Evolutionary conservation across 2,113 vertebrate genomes (phyloP).

Genomic region (Procavia capensis): DNA sequence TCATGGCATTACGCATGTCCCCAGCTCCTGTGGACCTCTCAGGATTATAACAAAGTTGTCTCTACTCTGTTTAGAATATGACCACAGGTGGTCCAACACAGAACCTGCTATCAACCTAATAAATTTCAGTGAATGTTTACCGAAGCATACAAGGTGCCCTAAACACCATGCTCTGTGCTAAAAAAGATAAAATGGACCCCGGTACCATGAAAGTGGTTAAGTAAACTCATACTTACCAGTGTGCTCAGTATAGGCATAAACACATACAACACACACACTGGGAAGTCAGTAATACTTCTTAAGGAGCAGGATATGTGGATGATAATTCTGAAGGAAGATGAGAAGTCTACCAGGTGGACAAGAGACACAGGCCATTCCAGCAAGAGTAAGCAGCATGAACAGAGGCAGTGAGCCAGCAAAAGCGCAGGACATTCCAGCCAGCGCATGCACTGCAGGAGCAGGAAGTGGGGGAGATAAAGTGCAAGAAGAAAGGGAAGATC

Average conservation of each 20-base stretch:
- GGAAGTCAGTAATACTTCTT: not conserved
- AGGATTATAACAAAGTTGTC: not conserved
- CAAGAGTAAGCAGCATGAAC: not conserved
- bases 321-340: not conserved
- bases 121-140: not conserved
- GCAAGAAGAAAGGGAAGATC: not conserved
- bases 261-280: not conserved
- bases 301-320: not conserved
- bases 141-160: not conserved
- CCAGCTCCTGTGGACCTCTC: too few species aligned
- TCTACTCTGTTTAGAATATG: not conserved
- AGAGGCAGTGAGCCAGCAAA: too few species aligned
- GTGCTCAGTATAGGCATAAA: not conserved
- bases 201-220: not conserved
- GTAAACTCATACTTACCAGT: not conserved
- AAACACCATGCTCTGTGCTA: not conserved
- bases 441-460: rapidly evolving
- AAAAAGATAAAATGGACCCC: not conserved
- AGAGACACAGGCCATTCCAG: not conserved
- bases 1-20: rapidly evolving
- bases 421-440: not conserved
- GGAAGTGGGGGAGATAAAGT: not conserved
- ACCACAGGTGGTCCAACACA: not conserved
- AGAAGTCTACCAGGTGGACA: not conserved
- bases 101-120: not conserved